Percentiles rank a stretch among this genome's conserved stretches.
Conservation (phyloP, 2,113 vertebrate species). For the Microcebus murinus region DNA sequence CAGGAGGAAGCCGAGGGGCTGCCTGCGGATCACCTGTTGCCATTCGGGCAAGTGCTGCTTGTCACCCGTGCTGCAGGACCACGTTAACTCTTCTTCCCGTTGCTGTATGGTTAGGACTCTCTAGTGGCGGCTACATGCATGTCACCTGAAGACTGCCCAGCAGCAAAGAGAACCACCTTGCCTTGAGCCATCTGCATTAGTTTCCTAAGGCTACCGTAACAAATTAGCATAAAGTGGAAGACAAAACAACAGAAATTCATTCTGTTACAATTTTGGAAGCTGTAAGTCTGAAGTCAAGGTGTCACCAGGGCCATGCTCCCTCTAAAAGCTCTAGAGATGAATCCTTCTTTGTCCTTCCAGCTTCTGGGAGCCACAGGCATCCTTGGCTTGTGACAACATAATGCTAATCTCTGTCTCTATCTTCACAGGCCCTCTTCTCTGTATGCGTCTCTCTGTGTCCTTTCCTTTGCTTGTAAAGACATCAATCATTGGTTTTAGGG, state of each 20-base stretch:
- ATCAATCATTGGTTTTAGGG: not conserved
- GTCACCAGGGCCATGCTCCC: not conserved
- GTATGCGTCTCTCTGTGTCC: not conserved
- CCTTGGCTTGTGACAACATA: not conserved
- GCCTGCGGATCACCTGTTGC: no score
- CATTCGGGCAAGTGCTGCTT: rapidly evolving
- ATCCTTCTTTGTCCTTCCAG: not conserved
- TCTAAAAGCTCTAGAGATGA: not conserved
- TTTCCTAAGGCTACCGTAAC: not conserved
- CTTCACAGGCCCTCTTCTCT: not conserved
- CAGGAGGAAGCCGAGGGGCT: not conserved
- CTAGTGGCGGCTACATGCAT: not conserved
- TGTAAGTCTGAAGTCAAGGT: not conserved
- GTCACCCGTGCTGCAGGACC: not conserved
- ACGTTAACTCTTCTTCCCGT: not conserved
- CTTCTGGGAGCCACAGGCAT: not conserved
- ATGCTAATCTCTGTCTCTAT: not conserved
- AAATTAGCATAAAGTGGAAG: not conserved
- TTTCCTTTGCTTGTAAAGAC: not conserved
- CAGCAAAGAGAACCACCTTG: not conserved
- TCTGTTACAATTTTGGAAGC: not conserved
- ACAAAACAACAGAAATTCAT: not conserved
- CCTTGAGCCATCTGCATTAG: not conserved
- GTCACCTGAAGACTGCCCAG: not conserved
- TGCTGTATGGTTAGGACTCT: not conserved